These are phyloP conservation scores for Calyptommatus sinebrachiatus DNA, from an alignment of 2,113 vertebrate genomes.

Conservation along the genomic window DNA sequence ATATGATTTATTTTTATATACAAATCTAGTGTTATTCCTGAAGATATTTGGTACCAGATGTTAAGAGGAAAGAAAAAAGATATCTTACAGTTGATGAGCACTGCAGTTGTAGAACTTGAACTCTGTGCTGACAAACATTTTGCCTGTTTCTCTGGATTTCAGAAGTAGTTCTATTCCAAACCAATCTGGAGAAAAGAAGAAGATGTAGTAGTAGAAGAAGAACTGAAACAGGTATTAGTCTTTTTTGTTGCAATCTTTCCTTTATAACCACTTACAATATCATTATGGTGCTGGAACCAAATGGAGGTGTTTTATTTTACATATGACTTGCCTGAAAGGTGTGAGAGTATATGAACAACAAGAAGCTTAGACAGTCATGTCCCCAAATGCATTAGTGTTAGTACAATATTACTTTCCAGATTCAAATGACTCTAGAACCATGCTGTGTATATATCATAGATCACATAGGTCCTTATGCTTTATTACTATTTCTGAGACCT, in stretches of 20 bases:
- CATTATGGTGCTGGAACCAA: neutral
- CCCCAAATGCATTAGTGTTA: neutral
- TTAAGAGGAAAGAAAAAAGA: neutral
- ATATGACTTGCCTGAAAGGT: no score
- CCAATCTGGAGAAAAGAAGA: slow-evolving; percentile 79
- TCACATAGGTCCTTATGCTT: neutral
- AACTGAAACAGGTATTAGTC: neutral
- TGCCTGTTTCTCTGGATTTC: slow-evolving; percentile 91
- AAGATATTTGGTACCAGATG: neutral
- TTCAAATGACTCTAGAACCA: neutral
- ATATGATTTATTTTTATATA: neutral
- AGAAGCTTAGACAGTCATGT: neutral
- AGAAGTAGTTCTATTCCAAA: slow-evolving; percentile 90
- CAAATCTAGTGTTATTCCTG: neutral
- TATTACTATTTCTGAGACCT: neutral
- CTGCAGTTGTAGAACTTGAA: slow-evolving; percentile 99
- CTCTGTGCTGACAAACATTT: slow-evolving; percentile 95
- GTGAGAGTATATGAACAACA: neutral
- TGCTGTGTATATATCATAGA: neutral
- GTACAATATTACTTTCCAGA: neutral
- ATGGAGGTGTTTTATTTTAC: neutral
- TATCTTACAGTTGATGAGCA: slow-evolving; percentile 92
- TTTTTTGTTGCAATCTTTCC: neutral
- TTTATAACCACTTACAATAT: neutral
- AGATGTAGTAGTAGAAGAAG: neutral